Evolutionary conservation across 2,888 invertebrate species (phyloP), one percentile per base, ranked within the genome.

Genomic region (Neoscelio sp.): DNA sequence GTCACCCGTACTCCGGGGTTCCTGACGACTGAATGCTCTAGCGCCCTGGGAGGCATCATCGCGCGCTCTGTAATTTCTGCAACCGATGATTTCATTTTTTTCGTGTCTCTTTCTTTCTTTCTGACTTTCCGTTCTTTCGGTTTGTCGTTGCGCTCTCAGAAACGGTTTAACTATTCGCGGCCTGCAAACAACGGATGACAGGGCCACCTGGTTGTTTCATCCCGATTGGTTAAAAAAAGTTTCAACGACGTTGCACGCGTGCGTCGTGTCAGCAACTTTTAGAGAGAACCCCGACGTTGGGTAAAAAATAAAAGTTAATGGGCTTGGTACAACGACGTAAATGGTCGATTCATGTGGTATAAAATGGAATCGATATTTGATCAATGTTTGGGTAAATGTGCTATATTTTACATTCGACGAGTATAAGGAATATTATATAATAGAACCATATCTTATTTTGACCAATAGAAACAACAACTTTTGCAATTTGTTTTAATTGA

Each of bases 31-130:
- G 85, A 89, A 89, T 89, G 82, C 85, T 81, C 83, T 79, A 82
- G 84, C 88, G 84, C 89, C 85, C 88, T 89, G 89, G 89, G 89
- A 89, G 89, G 89, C 87, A 88, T 87, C 87, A 86, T 87, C 88
- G 86, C 89, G 86, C 82, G 85, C 88, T 87, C 87, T 88, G 86
- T 88, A 89, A 89, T 89, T 88, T 89, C 85, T 86, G 84, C 85
- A 83, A 85, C 84, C 87, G 85, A 87, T 87, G 82, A 87, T 85
- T 87, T 85, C 74, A 80, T 80, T 80, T 60, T 38, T 75, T 38
- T 30, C 82, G 78, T 84, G 82, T 85, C 82, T 64, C 80, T 78
- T 78, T 44, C 30, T 13, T 20, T 40, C 33, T 15, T 17, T 40
- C 23, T 17, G 13, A 20, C 10, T 30, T 30, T 38, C 65, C 78